Base-by-base conservation (phyloP, 53 echinoderm and acorn worm genomes). In the Temnopleurus reevesii region DNA sequence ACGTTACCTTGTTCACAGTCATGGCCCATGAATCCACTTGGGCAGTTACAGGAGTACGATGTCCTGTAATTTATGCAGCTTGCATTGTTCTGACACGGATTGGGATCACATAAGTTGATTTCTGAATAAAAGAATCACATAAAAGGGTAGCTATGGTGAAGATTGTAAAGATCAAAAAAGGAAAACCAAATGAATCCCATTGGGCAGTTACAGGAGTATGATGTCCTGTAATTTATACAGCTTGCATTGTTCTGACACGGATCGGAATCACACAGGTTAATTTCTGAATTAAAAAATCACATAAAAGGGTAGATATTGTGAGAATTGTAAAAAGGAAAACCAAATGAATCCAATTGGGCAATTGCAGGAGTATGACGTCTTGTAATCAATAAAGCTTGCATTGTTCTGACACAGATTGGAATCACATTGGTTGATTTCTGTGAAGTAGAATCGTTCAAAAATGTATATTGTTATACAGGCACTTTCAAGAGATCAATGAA, bases 1-100 rank as follows among this genome's bases (percentile, higher is more conserved):
- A 3, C 8, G 1, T 51, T 66, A 87, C 88, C 88, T 87, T 87
- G 46, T 87, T 87, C 88, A 71, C 88, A 87, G 35, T 87, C 29
- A 18, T 87, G 88, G 47, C 88, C 88, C 71, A 87, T 66, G 54
- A 87, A 71, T 31, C 88, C 88, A 12, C 49, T 21, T 2, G 88
- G 88, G 53, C 88, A 87, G 46, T 54, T 27, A 86, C 95, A 95
- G 38, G 89, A 63, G 53, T 89, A 95, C 4, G 91, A 89, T 12
- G 91, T 91, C 29, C 76, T 46, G 44, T 89, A 76, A 43, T 94
- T 89, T 21, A 76, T 85, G 55, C 96, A 96, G 21, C 7, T 81
- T 18, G 90, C 94, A 57, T 81, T 60, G n/a, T 94, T 94, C 92
- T 83, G 91, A 64, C 94, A 94, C 12, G 94, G 94, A 55, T 59